These are phyloP conservation scores for Lasioglossum figueresi DNA, from an alignment of 2,888 invertebrate species.

Conservation along the genomic window DNA sequence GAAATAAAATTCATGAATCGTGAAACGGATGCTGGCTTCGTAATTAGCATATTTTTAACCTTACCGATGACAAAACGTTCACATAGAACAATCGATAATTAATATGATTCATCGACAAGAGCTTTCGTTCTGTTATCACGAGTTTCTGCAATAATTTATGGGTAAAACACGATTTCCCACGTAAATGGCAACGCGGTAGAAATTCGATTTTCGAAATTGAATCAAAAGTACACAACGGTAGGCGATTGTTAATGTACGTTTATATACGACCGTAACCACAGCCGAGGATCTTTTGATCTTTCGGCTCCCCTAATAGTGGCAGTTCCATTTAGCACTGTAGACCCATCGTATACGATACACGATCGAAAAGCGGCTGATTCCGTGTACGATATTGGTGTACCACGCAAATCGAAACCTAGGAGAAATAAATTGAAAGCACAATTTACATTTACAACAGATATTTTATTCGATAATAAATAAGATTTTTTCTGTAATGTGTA, in stretches of 20 bases:
- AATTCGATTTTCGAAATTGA: slow-evolving; percentile 67
- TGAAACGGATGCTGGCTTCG: not conserved
- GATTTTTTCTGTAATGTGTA: no score
- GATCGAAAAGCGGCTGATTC: slow-evolving; percentile 20
- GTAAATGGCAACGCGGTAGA: slow-evolving; percentile 11
- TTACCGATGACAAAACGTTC: not conserved
- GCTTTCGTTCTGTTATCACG: not conserved
- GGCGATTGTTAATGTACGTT: slow-evolving; percentile 66
- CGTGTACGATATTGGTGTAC: not conserved
- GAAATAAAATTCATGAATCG: not conserved
- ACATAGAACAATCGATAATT: not conserved
- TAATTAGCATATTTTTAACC: not conserved
- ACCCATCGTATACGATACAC: slow-evolving; percentile 16
- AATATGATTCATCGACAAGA: not conserved
- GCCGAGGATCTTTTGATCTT: slow-evolving; percentile 67
- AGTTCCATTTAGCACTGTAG: slow-evolving; percentile 40
- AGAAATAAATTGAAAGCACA: no score
- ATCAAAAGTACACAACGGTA: slow-evolving; percentile 49
- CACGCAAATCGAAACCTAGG: not conserved
- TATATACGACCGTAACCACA: slow-evolving; percentile 63
- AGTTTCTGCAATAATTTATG: not conserved
- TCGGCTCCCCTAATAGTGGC: slow-evolving; percentile 23
- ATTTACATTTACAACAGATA: no score
- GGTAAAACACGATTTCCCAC: slow-evolving; percentile 5
- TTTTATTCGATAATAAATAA: no score